Evolutionary conservation across 2,888 invertebrate species (phyloP).

Genomic region (Margaritifera margaritifera): DNA sequence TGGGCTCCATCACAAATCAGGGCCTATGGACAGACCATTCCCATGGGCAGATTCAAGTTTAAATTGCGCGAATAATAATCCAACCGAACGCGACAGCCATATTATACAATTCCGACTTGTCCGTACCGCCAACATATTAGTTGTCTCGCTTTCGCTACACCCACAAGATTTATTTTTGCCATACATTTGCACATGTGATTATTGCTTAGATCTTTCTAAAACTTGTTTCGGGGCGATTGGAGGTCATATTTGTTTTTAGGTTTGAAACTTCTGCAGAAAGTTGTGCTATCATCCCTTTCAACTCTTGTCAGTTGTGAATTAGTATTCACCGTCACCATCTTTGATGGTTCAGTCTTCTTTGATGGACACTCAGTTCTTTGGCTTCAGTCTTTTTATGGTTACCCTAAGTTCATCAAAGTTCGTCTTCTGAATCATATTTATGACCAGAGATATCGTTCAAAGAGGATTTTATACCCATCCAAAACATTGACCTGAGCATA

Average conservation of each 20-base stretch:
- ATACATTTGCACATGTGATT: too few species aligned
- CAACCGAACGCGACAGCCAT: not conserved
- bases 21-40: too few species aligned
- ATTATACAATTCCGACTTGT: constrained; percentile 7
- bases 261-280: constrained; percentile 2
- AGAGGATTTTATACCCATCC: not conserved
- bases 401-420: constrained; percentile 10
- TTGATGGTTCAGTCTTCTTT: too few species aligned
- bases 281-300: constrained; percentile 8
- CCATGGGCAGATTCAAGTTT: not conserved
- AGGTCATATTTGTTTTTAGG: not conserved
- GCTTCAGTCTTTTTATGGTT: not conserved
- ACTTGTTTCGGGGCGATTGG: not conserved
- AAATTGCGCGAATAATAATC: constrained; percentile 4
- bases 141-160: not conserved
- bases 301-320: constrained; percentile 1
- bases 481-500: constrained; percentile 10
- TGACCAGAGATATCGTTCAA: constrained; percentile 9
- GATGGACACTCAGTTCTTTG: not conserved
- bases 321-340: not conserved
- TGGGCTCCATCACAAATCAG: too few species aligned
- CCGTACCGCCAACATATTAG: constrained; percentile 5
- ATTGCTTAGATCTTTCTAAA: not conserved
- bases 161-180: too few species aligned
- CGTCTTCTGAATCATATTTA: constrained; percentile 1